Conservation (phyloP, 2,888 invertebrate species). For the Tanytarsus gracilentus region DNA sequence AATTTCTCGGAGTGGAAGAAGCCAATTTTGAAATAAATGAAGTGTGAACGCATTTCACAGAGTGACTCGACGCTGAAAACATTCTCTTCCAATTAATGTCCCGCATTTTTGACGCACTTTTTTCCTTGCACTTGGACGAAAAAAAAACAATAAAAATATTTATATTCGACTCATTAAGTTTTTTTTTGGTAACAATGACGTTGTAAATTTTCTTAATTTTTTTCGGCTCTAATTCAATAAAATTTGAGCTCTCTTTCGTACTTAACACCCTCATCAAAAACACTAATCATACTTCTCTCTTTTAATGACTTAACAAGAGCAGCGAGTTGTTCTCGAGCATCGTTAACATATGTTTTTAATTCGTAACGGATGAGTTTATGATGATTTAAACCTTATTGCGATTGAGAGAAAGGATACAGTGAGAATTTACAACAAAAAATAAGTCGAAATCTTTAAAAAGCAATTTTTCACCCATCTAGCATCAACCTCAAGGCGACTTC, state of each 20-base stretch:
- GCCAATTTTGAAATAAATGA: constrained; percentile 18
- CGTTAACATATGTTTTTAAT: constrained; percentile 12
- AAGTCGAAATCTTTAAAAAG: too few species aligned
- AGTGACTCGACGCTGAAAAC: background rate
- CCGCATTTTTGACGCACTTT: background rate
- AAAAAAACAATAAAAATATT: constrained; percentile 24
- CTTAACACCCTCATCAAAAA: constrained; percentile 21
- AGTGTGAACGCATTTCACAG: constrained; percentile 22
- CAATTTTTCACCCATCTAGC: too few species aligned
- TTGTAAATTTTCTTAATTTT: background rate
- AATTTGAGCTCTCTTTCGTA: background rate
- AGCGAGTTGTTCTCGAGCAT: background rate
- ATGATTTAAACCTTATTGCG: background rate
- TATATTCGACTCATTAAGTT: constrained; percentile 23
- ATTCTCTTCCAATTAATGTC: constrained; percentile 15
- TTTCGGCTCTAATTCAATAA: background rate
- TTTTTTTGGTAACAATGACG: constrained; percentile 3
- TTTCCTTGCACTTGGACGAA: background rate
- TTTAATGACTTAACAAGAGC: constrained; percentile 8
- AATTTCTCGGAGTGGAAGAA: constrained; percentile 4
- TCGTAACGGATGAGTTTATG: background rate
- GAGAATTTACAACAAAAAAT: background rate
- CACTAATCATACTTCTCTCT: constrained; percentile 8
- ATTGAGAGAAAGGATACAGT: background rate
- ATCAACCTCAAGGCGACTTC: too few species aligned